These are phyloP conservation scores for Drosophila cognata DNA, from an alignment of 2,888 invertebrate species.

Conservation along the genomic window DNA sequence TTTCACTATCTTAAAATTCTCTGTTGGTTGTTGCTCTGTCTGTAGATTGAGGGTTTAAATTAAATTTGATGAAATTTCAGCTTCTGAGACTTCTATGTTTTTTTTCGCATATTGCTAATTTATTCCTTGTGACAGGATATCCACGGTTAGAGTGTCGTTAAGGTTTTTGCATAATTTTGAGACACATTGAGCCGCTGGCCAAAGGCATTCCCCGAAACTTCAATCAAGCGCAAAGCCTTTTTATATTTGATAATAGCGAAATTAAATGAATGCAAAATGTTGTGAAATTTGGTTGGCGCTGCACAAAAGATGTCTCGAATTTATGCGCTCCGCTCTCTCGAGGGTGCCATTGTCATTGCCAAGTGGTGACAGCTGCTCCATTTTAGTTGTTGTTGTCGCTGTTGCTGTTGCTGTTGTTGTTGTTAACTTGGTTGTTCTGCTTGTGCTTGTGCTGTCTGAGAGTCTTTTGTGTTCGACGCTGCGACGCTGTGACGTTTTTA, in stretches of 20 bases:
- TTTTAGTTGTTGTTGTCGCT: constrained; percentile 10
- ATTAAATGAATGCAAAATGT: constrained; percentile 77
- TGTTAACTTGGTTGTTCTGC: neutral
- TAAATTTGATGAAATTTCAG: constrained; percentile 1
- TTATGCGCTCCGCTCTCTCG: constrained; percentile 60
- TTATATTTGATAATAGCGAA: constrained; percentile 75
- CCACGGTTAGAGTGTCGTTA: neutral
- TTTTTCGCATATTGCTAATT: neutral
- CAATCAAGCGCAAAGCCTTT: constrained; percentile 77
- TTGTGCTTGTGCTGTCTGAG: constrained; percentile 18
- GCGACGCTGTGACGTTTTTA: constrained; percentile 65
- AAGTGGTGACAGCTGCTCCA: constrained; percentile 69
- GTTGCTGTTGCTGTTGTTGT: neutral
- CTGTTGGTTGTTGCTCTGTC: neutral
- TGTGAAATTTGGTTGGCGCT: constrained; percentile 48
- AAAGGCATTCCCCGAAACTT: constrained; percentile 44
- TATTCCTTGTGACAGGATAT: neutral
- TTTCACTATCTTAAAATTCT: neutral
- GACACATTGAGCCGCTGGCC: constrained; percentile 46
- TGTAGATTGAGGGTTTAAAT: neutral
- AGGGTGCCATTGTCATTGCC: constrained; percentile 76
- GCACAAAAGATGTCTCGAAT: constrained; percentile 71
- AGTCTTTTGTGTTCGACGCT: constrained; percentile 63
- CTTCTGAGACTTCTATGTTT: neutral
- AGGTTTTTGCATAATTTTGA: constrained; percentile 64